Evolutionary conservation across 1,140 invertebrate species (phyloP), one percentile per base, ranked within the genome.

Genomic region (Diprion similis): DNA sequence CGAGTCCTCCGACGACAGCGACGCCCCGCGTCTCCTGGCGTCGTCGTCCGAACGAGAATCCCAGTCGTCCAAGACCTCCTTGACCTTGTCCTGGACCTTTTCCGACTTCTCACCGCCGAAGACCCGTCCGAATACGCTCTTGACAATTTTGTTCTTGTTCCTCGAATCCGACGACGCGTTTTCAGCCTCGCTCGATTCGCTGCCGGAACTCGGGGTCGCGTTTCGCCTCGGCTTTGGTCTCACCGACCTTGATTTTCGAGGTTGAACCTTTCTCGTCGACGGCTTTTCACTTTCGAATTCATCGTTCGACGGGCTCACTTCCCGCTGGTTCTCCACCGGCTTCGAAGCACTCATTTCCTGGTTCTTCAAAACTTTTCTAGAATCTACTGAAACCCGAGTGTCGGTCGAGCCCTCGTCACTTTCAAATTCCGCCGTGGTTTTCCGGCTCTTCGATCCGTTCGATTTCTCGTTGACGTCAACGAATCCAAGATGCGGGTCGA

Each of bases 31-130:
- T 59, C 51, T 59, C n/a, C 82, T 79, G 0, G 83, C 84, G 8
- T 85, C 81, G 1, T 77, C 77, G n/a, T 85, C 86, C 1, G 85
- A 87, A 8, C 83, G 83, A 0, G 82, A 85, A 4, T 86, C 82
- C 85, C 86, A 86, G 45, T 87, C 86, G 10, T 87, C 84, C n/a
- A 87, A 24, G 6, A 87, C 86, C n/a, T 87, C 84, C 10, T 83
- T 83, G 0, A 86, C 82, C 68, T 87, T 87, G 15, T 87, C 85
- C 0, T 76, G 51, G 6, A 87, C 85, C 68, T 87, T 87, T 15
- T 87, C 85, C 0, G 75, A 48, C 46, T 87, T 88, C 19, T 88
- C 87, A 4, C 82, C 78, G 0, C 76, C 80, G 9, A 88, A 86
- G 0, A 83, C 86, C 48, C 86, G 75, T 0, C 83, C 86, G 19